phyloP scores from a whole-genome alignment of 1,140 invertebrate species.

The Reticulitermes speratus region DNA sequence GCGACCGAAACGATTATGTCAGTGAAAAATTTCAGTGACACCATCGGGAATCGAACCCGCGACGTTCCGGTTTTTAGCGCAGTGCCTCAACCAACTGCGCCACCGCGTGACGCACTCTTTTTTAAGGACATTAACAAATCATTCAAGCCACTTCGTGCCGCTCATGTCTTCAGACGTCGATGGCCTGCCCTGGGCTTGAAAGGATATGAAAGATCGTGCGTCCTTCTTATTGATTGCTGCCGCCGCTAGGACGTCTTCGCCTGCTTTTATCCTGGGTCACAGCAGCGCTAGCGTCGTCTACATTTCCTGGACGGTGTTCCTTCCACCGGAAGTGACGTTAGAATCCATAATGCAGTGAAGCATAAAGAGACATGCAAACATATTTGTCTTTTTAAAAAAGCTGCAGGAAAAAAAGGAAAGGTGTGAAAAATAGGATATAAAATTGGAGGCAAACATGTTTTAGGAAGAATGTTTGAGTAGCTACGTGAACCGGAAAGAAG shows the following conservation, averaged over 20 bases:
- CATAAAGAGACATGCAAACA: background rate
- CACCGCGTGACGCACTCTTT: too few relatives aligned
- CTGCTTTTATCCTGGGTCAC: background rate
- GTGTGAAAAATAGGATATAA: conserved; percentile 8
- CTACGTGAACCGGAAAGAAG: background rate
- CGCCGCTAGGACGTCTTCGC: background rate
- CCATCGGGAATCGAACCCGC: too few relatives aligned
- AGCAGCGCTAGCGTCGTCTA: background rate
- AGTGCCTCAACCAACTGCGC: too few relatives aligned
- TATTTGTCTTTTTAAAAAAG: conserved; percentile 3
- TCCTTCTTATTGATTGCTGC: background rate
- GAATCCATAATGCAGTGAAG: conserved; percentile 6
- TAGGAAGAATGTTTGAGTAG: background rate
- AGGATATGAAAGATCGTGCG: background rate
- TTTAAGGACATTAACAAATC: too few relatives aligned
- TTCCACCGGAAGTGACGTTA: conserved; percentile 4
- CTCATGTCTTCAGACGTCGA: background rate
- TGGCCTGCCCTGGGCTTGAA: background rate
- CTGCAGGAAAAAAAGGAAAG: background rate
- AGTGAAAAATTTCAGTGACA: too few relatives aligned
- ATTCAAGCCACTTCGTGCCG: too few relatives aligned
- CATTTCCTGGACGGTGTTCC: background rate
- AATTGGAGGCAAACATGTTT: background rate
- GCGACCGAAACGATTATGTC: too few relatives aligned
- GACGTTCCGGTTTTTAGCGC: too few relatives aligned